Percentiles rank a stretch among this genome's conserved stretches.
Conservation (phyloP, 2,888 invertebrate genomes). For the Caenorhabditis becei region DNA sequence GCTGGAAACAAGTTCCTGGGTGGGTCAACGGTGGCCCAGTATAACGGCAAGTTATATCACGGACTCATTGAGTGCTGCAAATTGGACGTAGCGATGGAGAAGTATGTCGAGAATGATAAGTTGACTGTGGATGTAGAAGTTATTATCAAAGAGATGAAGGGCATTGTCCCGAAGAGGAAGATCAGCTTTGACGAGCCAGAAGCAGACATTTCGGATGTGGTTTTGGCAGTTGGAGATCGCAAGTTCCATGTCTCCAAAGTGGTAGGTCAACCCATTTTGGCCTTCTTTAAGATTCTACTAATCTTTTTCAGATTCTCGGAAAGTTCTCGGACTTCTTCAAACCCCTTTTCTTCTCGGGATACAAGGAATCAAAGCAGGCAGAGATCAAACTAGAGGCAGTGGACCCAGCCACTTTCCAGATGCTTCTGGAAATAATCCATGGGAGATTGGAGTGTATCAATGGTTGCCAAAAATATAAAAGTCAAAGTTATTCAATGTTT, state of each 20-base stretch:
- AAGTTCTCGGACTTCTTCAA: not conserved
- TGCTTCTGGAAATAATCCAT: not conserved
- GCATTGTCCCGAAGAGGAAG: not conserved
- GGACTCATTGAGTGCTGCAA: no score
- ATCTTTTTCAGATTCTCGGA: no score
- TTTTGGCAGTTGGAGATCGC: not conserved
- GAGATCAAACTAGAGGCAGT: conserved; percentile 11
- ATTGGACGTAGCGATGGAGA: no score
- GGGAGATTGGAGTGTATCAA: not conserved
- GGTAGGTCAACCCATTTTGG: no score
- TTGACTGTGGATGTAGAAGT: not conserved
- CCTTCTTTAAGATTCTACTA: no score
- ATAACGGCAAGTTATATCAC: no score
- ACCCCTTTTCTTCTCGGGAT: not conserved
- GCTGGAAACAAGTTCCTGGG: no score
- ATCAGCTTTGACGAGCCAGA: not conserved
- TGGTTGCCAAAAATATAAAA: no score
- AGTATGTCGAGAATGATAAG: no score
- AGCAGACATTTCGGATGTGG: conserved; percentile 6
- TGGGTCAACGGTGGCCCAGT: no score
- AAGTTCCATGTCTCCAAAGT: conserved; percentile 13
- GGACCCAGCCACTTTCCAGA: not conserved
- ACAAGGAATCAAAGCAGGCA: not conserved
- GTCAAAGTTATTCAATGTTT: no score
- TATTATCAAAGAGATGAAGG: not conserved